A percentile compares a stretch with the other conserved stretches of the same genome.
Conservation (phyloP, 2,888 invertebrate genomes). For the Caenorhabditis becei region DNA sequence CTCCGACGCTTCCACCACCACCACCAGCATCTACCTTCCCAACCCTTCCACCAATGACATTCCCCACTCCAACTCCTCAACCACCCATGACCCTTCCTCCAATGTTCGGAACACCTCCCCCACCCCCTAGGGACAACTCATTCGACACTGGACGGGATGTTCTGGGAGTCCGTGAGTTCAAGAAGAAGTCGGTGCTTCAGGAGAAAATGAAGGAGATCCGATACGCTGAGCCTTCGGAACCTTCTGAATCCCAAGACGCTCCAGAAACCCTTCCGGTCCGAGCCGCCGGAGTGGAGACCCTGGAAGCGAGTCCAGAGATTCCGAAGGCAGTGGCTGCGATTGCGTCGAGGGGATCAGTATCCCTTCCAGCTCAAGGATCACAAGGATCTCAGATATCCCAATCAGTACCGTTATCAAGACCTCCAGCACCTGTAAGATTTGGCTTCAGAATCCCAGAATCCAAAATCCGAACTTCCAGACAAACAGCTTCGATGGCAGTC, state of each 20-base stretch:
- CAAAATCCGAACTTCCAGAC: slow-evolving; percentile 25
- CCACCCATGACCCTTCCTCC: slow-evolving; percentile 16
- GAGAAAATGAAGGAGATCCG: slow-evolving; percentile 44
- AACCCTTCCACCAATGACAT: slow-evolving; percentile 31
- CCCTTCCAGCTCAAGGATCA: slow-evolving; percentile 5
- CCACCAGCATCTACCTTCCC: slow-evolving; percentile 35
- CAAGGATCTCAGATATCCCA: background rate
- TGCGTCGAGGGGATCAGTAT: background rate
- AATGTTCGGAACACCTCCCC: slow-evolving; percentile 30
- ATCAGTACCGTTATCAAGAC: slow-evolving; percentile 19
- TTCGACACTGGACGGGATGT: slow-evolving; percentile 42
- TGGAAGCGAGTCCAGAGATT: too few relatives aligned
- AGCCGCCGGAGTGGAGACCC: too few relatives aligned
- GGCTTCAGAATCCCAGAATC: too few relatives aligned
- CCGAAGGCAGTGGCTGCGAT: background rate
- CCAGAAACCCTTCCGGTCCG: too few relatives aligned
- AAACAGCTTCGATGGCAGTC: slow-evolving; percentile 53
- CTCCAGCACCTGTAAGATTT: slow-evolving; percentile 38
- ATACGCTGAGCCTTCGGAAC: slow-evolving; percentile 41
- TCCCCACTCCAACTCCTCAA: slow-evolving; percentile 20
- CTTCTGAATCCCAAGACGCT: background rate
- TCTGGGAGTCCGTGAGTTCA: slow-evolving; percentile 53
- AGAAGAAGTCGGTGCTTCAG: slow-evolving; percentile 30
- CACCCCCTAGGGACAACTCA: slow-evolving; percentile 2
- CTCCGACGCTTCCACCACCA: slow-evolving; percentile 15